phyloP scores from a whole-genome alignment of 2,888 invertebrate species.

The Acronicta psi region DNA sequence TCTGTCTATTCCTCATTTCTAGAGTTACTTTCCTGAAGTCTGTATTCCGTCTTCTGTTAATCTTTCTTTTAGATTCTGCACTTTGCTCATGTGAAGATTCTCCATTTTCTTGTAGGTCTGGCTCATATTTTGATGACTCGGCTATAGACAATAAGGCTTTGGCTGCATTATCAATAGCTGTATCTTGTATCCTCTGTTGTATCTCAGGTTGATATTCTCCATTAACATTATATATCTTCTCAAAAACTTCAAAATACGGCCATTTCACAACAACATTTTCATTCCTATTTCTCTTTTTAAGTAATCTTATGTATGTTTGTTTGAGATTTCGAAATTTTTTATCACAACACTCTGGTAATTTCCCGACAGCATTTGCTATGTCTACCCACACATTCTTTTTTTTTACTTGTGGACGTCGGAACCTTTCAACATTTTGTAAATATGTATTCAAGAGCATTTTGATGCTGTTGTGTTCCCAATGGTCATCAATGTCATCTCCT shows the following conservation, averaged over 20 bases:
- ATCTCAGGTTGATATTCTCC: conserved; percentile 83
- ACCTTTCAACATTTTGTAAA: conserved; percentile 78
- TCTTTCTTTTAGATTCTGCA: conserved; percentile 72
- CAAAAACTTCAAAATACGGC: conserved; percentile 83
- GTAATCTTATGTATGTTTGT: conserved; percentile 79
- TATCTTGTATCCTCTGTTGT: conserved; percentile 77
- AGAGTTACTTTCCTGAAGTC: conserved; percentile 79
- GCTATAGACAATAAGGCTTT: conserved; percentile 77
- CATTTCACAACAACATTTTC: conserved; percentile 76
- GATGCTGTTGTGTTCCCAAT: conserved; percentile 79
- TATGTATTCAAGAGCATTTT: conserved; percentile 75
- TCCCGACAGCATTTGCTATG: conserved; percentile 75
- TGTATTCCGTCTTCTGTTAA: conserved; percentile 72
- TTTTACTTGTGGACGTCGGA: conserved; percentile 82
- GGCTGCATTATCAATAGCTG: conserved; percentile 72
- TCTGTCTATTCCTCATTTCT: conserved; percentile 82
- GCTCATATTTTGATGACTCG: conserved; percentile 65
- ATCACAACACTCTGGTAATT: conserved; percentile 81
- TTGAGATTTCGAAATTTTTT: conserved; percentile 85
- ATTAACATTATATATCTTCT: conserved; percentile 78
- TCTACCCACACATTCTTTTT: conserved; percentile 84
- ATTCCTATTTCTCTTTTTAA: conserved; percentile 77
- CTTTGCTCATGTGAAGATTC: conserved; percentile 68
- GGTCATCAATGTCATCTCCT: conserved; percentile 77
- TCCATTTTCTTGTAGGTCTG: conserved; percentile 62